These are phyloP conservation scores for Diprion similis DNA, from an alignment of 1,140 invertebrate species.

Conservation along the genomic window DNA sequence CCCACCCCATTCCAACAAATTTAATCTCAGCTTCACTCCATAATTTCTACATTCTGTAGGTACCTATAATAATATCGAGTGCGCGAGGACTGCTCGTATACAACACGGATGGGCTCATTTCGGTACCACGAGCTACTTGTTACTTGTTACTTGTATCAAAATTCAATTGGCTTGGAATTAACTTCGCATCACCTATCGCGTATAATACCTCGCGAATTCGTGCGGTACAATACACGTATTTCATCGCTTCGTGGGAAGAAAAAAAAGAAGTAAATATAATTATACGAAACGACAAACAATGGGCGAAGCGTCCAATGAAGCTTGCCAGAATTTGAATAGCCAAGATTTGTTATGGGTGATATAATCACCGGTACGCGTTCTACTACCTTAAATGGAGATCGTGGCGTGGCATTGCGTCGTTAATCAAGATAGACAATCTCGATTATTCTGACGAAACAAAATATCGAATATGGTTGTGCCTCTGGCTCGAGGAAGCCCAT, in stretches of 20 bases:
- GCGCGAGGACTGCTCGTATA: neutral
- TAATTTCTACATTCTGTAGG: neutral
- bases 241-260: neutral
- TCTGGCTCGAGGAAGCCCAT: neutral
- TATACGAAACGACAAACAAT: too few species aligned
- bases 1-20: conserved; percentile 9
- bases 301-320: too few species aligned
- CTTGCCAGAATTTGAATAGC: too few species aligned
- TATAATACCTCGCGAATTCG: neutral
- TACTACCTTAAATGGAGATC: too few species aligned
- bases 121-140: too few species aligned
- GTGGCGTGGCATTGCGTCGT: neutral
- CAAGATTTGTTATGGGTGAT: too few species aligned
- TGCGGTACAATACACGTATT: neutral
- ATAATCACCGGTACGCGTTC: too few species aligned
- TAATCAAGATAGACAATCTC: conserved; percentile 4
- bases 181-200: neutral
- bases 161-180: neutral
- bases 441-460: conserved; percentile 3
- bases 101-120: neutral
- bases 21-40: neutral
- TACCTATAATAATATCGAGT: neutral
- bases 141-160: neutral
- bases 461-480: neutral
- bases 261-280: too few species aligned